Conservation (phyloP, 2,797 vertebrate genomes). For the Sebastes melanostomus region DNA sequence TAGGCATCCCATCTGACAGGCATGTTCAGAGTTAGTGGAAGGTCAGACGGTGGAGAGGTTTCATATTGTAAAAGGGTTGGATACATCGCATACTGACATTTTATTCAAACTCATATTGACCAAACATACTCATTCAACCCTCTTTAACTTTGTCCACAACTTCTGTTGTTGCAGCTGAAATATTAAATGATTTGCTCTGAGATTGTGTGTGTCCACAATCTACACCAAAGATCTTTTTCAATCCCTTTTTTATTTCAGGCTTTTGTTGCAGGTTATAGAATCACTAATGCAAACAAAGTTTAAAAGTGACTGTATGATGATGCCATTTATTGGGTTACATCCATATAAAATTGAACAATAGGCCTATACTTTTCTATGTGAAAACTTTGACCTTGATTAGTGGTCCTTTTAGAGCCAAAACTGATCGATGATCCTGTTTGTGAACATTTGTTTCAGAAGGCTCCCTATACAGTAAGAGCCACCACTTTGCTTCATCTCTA, state of each 20-base stretch:
- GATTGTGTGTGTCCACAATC: not conserved
- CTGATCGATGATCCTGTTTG: not conserved
- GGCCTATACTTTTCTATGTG: not conserved
- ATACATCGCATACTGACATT: conserved; percentile 6
- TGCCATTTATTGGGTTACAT: not conserved
- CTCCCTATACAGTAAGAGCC: not conserved
- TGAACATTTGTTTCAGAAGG: not conserved
- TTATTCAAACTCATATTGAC: conserved; percentile 5
- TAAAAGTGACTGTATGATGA: not conserved
- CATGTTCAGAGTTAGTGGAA: conserved; percentile 24
- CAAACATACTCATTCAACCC: not conserved
- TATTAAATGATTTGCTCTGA: not conserved
- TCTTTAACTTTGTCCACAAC: not conserved
- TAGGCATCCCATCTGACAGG: conserved; percentile 21
- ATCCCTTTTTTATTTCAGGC: not conserved
- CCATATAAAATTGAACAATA: not conserved
- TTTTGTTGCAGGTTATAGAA: not conserved
- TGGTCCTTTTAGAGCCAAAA: not conserved
- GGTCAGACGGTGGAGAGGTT: conserved; percentile 30
- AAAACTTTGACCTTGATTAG: not conserved
- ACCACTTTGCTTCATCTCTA: not conserved
- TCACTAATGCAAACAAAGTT: not conserved
- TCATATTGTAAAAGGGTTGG: conserved; percentile 3
- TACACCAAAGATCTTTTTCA: not conserved
- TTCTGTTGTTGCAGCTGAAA: not conserved